Evolutionary conservation across 2,113 vertebrate species (phyloP), one percentile per base, ranked within the genome.

Genomic region (Megaleporinus macrocephalus): DNA sequence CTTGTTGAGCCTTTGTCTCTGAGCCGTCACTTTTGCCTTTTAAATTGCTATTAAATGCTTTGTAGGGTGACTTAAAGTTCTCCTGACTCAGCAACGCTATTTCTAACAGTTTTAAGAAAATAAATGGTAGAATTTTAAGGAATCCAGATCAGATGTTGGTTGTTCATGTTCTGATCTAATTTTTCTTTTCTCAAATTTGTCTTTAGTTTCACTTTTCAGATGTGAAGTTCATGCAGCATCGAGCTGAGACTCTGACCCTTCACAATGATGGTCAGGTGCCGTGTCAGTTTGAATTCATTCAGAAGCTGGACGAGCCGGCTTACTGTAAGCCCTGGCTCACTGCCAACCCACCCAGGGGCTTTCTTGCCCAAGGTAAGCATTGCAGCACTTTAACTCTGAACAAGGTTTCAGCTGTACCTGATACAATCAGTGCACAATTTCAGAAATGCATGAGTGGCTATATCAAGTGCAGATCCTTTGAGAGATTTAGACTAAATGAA

Each of bases 251-350:
- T 14, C 88, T 99, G 49, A 96, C 89, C 20, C 93, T 99, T 82
- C 83, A 83, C 63, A 99, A 99, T 18, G 95, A 95, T 15, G 96
- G 97, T 13, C 96, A 95, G 89, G 96, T 98, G 57, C 96, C 97
- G 0, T 99, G 98, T 88, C 96, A 96, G 85, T 99, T 97, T 10
- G 96, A 99, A 85, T 99, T 99, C 78, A 98, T 99, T 87, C 95
- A 76, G 90, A 99, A 99, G 88, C 96, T 96, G 7, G 94, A 96
- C 14, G 97, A 99, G 81, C 0, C 82, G 0, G 91, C 92, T 2
- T 99, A 98, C 89, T 96, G 96, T 92, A 99, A 99, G 85, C 91
- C 92, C 49, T 99, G 98, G 98, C 92, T 99, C 79, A 95, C 69
- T 0, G 96, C 96, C 86, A 97, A 92, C 83, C 98, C 98, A 12